These are phyloP conservation scores for Esperia sulphurella DNA, from an alignment of 2,888 invertebrate species.

Conservation along the genomic window DNA sequence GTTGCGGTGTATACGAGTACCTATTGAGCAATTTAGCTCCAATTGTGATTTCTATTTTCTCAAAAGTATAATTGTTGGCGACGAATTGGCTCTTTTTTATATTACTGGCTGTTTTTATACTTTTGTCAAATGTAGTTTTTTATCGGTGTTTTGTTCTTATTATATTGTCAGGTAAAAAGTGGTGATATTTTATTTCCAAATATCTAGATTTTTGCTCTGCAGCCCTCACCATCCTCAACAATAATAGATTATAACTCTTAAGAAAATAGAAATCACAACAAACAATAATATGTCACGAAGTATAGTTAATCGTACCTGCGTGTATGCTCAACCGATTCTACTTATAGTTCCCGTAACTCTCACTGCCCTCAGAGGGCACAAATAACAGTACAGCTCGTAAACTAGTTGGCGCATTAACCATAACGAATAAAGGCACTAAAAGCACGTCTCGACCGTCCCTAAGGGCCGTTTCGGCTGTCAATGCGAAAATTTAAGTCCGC, in stretches of 20 bases:
- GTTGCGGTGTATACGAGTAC: too few species aligned
- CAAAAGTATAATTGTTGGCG: too few species aligned
- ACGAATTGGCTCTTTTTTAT: too few species aligned
- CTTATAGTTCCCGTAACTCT: slow-evolving; percentile 11
- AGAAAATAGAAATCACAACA: neutral
- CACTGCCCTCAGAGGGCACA: slow-evolving; percentile 53
- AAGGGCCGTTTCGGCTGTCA: slow-evolving; percentile 77
- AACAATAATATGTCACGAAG: neutral
- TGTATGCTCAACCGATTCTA: neutral
- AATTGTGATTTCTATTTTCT: too few species aligned
- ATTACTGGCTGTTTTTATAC: too few species aligned
- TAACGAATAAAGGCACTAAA: slow-evolving; percentile 78
- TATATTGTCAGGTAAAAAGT: too few species aligned
- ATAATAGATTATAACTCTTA: neutral
- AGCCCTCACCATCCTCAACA: too few species aligned
- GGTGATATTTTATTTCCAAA: too few species aligned
- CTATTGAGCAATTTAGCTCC: too few species aligned
- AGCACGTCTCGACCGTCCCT: slow-evolving; percentile 70
- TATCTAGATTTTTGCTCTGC: too few species aligned
- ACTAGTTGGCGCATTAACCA: slow-evolving; percentile 75
- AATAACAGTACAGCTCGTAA: slow-evolving; percentile 71
- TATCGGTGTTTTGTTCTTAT: too few species aligned
- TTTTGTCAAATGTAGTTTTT: too few species aligned
- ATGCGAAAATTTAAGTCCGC: slow-evolving; percentile 76
- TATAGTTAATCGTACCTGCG: slow-evolving; percentile 12